Base-by-base conservation (phyloP, 2,113 vertebrate species). In the Spilogale gracilis region DNA sequence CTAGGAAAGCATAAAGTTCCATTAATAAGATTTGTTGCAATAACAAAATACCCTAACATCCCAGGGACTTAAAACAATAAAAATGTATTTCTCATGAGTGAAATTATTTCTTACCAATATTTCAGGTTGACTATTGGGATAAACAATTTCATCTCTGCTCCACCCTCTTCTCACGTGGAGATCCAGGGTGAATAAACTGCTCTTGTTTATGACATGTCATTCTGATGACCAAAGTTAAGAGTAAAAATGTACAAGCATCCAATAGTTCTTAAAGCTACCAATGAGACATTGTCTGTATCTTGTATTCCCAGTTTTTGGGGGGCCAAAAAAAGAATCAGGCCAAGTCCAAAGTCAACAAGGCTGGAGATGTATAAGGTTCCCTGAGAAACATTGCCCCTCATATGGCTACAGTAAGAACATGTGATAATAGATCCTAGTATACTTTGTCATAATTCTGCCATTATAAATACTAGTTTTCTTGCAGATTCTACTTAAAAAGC, bases 181-280 rank as follows among this genome's bases (percentile, higher is more conserved):
- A 23, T 1, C 14, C 25, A 50, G 20, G 0, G 9, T 2, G 25
- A 63, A 13, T 1, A 23, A 52, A 14, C 7, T 17, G 1, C 13
- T 52, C 48, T 84, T 63, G 32, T 32, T 25, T 78, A n/a, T 50
- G 73, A 69, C 21, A n/a, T 11, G 23, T 2, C 12, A 14, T 67
- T 81, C 30, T 12, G 38, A 23, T 5, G 4, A 13, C 25, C 81
- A 27, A 93, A 6, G 56, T 23, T 61, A 92, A 74, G 23, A 56
- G 12, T 8, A 14, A 27, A 45, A 5, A 18, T 27, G 25, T 13
- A 2, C 32, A 74, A 69, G 6, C 60, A 25, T 23, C 60, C 60
- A 61, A 25, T 25, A 61, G 12, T 23, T 82, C 43, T 43, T 17
- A 50, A 14, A 91, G 50, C 52, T 88, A 21, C 30, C 52, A 7